A percentile compares a stretch with the other conserved stretches of the same genome.
Conservation (phyloP, 2,888 invertebrate species). For the Julus scanicus region DNA sequence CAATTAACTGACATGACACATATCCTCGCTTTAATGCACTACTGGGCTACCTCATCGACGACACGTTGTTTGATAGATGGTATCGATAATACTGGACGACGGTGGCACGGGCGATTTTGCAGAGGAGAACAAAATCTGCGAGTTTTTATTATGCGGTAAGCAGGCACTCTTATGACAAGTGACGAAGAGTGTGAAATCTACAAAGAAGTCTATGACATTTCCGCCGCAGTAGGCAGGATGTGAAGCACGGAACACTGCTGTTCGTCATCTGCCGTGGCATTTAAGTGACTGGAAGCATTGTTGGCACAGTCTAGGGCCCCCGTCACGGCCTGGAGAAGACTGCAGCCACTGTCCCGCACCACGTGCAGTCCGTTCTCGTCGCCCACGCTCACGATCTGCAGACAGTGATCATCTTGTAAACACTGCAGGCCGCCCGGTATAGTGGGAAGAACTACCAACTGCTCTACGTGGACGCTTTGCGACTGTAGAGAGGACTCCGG, state of each 20-base stretch:
- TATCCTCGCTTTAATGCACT: background rate
- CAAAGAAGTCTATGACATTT: background rate
- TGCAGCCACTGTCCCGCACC: conserved; percentile 12
- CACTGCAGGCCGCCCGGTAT: background rate
- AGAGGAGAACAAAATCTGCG: background rate
- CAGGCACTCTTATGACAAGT: background rate
- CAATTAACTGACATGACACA: background rate
- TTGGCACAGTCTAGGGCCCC: conserved; percentile 43
- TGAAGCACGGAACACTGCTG: conserved; percentile 45
- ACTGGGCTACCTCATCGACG: background rate
- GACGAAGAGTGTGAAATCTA: background rate
- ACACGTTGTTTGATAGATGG: background rate
- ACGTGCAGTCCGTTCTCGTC: conserved; percentile 9
- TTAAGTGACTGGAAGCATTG: conserved; percentile 23
- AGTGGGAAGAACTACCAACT: background rate
- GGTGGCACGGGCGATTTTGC: background rate
- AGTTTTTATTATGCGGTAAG: background rate
- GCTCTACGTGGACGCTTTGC: conserved; percentile 15
- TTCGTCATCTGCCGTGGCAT: background rate
- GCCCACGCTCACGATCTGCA: conserved; percentile 11
- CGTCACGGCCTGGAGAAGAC: conserved; percentile 48
- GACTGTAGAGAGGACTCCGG: background rate
- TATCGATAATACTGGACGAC: background rate
- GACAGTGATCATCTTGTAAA: background rate
- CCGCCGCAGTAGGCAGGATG: background rate